Conservation (phyloP, 53 echinoderm and acorn worm species). For the Apostichopus leukothele region DNA sequence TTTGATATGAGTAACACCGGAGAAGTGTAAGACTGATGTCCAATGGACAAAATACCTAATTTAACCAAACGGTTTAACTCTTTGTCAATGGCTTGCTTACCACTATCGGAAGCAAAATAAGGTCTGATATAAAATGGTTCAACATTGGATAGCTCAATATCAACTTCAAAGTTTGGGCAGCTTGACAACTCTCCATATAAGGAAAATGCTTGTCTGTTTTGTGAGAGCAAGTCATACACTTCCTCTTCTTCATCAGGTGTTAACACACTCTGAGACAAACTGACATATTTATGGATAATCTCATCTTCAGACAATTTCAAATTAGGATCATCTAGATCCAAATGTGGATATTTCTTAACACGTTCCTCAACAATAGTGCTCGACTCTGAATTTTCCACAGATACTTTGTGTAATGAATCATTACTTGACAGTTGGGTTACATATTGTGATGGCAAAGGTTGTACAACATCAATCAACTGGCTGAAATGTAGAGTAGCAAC, state of each 20-base stretch:
- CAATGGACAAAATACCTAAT: not conserved
- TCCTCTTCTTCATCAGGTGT: slow-evolving; percentile 17
- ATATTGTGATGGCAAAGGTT: too few relatives aligned
- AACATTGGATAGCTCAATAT: slow-evolving; percentile 51
- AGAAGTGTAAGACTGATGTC: slow-evolving; percentile 31
- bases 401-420: too few relatives aligned
- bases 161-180: slow-evolving; percentile 55
- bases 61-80: not conserved
- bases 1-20: slow-evolving; percentile 54
- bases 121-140: slow-evolving; percentile 60
- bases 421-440: too few relatives aligned
- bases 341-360: too few relatives aligned
- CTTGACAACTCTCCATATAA: slow-evolving; percentile 53
- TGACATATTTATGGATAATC: too few relatives aligned
- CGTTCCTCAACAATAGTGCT: too few relatives aligned
- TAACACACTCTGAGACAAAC: too few relatives aligned
- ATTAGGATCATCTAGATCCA: too few relatives aligned
- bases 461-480: slow-evolving; percentile 8
- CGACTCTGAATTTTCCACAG: too few relatives aligned
- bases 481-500: slow-evolving; percentile 22
- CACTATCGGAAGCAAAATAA: slow-evolving; percentile 40
- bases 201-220: slow-evolving; percentile 60
- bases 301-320: too few relatives aligned
- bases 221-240: slow-evolving; percentile 7
- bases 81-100: not conserved